Conservation (phyloP, 2,797 vertebrate genomes). For the Netta rufina region DNA sequence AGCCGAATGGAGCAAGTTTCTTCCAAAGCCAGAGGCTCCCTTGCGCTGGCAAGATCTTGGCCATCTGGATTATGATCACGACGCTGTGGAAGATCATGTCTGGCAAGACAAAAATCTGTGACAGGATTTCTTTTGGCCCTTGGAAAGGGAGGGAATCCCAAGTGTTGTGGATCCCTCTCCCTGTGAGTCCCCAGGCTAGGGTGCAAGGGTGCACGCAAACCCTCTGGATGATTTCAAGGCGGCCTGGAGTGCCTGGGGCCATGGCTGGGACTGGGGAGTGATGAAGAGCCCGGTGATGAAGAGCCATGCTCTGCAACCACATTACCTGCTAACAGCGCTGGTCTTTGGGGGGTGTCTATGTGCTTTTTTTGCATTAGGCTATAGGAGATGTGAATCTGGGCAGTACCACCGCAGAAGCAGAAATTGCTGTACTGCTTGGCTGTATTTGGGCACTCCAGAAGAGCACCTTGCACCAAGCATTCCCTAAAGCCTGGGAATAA, state of each 20-base stretch:
- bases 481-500: neutral
- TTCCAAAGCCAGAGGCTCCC: neutral
- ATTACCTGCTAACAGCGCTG: neutral
- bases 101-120: neutral
- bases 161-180: neutral
- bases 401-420: neutral
- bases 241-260: neutral
- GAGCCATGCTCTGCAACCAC: neutral
- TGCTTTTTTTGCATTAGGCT: neutral
- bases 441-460: neutral
- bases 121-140: neutral
- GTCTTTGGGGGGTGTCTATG: fast-evolving
- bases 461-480: neutral
- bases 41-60: neutral
- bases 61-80: conserved; percentile 47
- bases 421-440: fast-evolving
- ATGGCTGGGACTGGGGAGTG: neutral
- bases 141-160: conserved; percentile 15
- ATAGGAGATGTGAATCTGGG: neutral
- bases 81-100: neutral
- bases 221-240: neutral
- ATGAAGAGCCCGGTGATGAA: neutral
- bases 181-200: neutral
- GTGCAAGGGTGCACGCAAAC: neutral
- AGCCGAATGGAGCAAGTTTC: conserved; percentile 29